phyloP scores from a whole-genome alignment of 2,797 vertebrate species.

The Clarias fuscus region DNA sequence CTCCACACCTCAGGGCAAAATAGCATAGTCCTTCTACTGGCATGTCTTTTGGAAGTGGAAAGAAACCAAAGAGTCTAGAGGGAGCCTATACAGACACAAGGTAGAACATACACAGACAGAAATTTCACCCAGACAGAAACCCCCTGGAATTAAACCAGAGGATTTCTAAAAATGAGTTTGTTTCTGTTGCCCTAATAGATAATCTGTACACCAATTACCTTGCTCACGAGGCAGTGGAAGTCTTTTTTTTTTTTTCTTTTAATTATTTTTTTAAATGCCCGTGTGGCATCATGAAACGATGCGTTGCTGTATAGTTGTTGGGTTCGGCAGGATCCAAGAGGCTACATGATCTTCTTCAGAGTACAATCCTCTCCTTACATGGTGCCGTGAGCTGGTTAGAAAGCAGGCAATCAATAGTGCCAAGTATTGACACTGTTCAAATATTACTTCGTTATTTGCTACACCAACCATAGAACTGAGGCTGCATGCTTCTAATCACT shows the following conservation, averaged over 20 bases:
- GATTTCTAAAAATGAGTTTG: no score
- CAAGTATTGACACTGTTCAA: background rate
- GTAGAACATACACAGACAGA: background rate
- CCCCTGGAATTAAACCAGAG: background rate
- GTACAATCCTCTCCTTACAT: background rate
- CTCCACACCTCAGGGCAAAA: background rate
- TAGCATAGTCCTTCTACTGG: background rate
- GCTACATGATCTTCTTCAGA: background rate
- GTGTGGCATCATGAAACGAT: background rate
- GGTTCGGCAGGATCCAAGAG: background rate
- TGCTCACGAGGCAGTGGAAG: background rate
- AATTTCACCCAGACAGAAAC: background rate
- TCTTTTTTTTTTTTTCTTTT: background rate
- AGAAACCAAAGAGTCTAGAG: background rate
- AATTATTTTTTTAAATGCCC: no score
- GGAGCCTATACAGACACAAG: background rate
- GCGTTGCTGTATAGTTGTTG: background rate
- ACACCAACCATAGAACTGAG: background rate
- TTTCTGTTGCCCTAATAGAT: background rate
- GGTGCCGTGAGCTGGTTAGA: background rate
- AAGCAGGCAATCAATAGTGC: background rate
- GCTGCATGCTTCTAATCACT: constrained; percentile 12
- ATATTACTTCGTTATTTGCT: background rate
- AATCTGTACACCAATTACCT: background rate
- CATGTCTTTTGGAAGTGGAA: background rate